phyloP scores from a whole-genome alignment of 2,113 vertebrate genomes.

The Myrmophylax atrothorax region DNA sequence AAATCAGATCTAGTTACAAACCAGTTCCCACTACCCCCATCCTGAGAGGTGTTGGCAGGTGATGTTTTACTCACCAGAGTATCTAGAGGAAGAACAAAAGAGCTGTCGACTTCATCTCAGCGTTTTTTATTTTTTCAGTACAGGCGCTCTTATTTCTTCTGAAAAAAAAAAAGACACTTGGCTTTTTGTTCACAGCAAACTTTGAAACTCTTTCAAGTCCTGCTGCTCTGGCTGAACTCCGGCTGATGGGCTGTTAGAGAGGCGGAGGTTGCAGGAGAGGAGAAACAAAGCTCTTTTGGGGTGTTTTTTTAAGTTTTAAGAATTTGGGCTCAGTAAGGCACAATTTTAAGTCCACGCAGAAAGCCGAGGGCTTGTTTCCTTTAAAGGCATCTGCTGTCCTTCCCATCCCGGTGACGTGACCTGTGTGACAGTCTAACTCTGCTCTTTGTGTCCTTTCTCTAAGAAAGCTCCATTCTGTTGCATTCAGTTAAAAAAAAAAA shows the following conservation, averaged over 20 bases:
- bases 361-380: not conserved
- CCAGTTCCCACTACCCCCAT: not conserved
- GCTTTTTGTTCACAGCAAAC: constrained; percentile 1
- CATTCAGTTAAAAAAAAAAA: not conserved
- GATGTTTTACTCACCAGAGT: not conserved
- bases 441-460: not conserved
- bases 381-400: constrained; percentile 56
- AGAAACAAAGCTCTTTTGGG: not conserved
- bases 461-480: not conserved
- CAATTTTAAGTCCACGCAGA: not conserved
- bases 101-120: not conserved
- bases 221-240: not conserved
- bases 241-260: not conserved
- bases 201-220: constrained; percentile 6
- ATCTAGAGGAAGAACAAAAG: constrained; percentile 12
- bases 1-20: not conserved
- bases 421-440: not conserved
- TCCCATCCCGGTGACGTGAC: not conserved
- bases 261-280: not conserved
- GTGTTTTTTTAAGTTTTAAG: not conserved
- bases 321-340: not conserved
- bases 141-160: not conserved
- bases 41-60: not conserved
- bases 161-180: not conserved
- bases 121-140: not conserved